Evolutionary conservation across 1,140 invertebrate genomes (phyloP), one percentile per base, ranked within the genome.

Genomic region (Olivierus martensii): DNA sequence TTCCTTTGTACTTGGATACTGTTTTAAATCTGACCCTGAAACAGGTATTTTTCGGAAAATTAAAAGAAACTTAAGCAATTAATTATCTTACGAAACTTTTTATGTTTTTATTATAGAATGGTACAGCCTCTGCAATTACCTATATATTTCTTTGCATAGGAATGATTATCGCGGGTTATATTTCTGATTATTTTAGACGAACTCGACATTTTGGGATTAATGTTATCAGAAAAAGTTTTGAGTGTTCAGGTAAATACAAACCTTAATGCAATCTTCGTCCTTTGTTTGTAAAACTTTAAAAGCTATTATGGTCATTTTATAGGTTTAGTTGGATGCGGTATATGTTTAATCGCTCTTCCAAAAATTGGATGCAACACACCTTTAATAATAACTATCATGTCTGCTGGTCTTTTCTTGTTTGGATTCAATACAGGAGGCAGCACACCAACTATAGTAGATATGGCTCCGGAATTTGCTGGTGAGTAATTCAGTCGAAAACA

Each of bases 381-480:
- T 36, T 36, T 28, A 18, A 36, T 46, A 5, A 21, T 46, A 22
- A 36, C 1, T 46, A n/a, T 46, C 4, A 9, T 46, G 4, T n/a
- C 18, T 36, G 45, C 19, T n/a, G 14, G 14, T 11, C 21, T 17
- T 5, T n/a, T 36, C 5, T 36, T 46, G 12, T 46, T n/a, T 14
- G 45, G 45, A 14, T 46, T 46, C 45, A 46, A 22, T 15, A 3
- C 45, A 1, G 45, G 45, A 22, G 45, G 45, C 5, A 46, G 45
- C 19, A 28, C 19, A 39, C 45, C 45, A 28, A 21, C 45, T 12
- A 22, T 28, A 4, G 34, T 46, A 6, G 45, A 46, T 36, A 17
- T 46, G n/a, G 45, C 45, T 46, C 45, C 45, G 5, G 45, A 46
- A 7, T 46, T 46, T 5, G 45, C 45, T n/a, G 45, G 45, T 14